phyloP scores from a whole-genome alignment of 2,113 vertebrate genomes.

The Dasypus novemcinctus region DNA sequence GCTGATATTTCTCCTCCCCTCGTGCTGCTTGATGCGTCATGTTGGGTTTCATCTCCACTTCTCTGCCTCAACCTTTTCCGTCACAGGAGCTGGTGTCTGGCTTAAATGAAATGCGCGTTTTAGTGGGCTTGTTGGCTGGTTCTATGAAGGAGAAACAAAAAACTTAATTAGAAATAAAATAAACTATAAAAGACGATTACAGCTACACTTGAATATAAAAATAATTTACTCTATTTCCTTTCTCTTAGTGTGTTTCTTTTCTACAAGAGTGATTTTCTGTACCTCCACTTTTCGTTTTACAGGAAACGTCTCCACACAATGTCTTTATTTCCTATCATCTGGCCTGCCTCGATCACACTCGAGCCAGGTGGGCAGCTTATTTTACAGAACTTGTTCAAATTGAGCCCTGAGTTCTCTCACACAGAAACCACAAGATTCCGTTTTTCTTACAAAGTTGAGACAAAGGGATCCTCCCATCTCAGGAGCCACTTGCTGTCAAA shows the following conservation, averaged over 20 bases:
- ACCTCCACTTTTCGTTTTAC: not conserved
- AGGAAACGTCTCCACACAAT: not conserved
- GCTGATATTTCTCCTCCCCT: not conserved
- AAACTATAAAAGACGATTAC: not conserved
- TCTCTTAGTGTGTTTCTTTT: not conserved
- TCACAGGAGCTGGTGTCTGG: not conserved
- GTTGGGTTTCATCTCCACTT: not conserved
- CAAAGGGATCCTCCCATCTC: not conserved
- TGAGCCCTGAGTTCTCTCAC: not conserved
- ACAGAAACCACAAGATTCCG: constrained; percentile 24
- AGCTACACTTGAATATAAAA: not conserved
- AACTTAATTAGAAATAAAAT: constrained; percentile 11
- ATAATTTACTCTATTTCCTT: not conserved
- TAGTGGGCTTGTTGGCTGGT: not conserved
- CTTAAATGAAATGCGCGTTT: not conserved
- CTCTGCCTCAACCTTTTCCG: not conserved
- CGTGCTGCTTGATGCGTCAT: not conserved
- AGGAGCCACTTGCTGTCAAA: not conserved
- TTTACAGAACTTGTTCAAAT: constrained; percentile 5
- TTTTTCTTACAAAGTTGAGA: not conserved
- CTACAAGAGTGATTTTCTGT: not conserved
- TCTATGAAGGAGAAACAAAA: not conserved
- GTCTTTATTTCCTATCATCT: not conserved
- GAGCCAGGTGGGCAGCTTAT: not conserved
- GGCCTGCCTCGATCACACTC: not conserved